Base-by-base conservation (phyloP, 2,888 invertebrate genomes). In the Falcaria lacertinaria region DNA sequence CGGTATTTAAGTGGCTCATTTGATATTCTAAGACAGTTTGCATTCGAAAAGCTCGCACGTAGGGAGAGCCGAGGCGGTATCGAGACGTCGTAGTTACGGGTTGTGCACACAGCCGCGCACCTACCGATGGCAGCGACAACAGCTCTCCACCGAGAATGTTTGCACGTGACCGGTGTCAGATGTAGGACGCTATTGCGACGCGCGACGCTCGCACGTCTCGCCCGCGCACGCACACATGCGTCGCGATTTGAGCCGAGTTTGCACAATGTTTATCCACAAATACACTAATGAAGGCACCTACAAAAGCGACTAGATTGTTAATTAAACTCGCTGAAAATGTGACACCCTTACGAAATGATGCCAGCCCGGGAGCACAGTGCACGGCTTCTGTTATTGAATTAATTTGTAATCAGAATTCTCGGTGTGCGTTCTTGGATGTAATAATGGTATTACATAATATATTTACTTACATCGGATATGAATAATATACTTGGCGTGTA, bases 251-350 rank as follows among this genome's bases (percentile, higher is more conserved):
- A 72, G 67, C 68, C 54, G 73, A 77, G 81, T 76, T 84, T 76
- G 78, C 77, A 73, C 79, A 77, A 79, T 86, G 86, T 87, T 88
- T 89, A 88, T 82, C 85, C 80, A 84, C 88, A 89, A 89, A 89
- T 87, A 89, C 80, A 82, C 89, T 89, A 89, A 89, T 88, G 89
- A 89, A 89, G 85, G 88, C 80, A 83, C 84, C 86, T 84, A 85
- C 86, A 86, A 85, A 85, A 88, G 87, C 86, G 80, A 84, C 85
- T 88, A 85, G 85, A 87, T 89, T 89, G 88, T 88, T 89, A 88
- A 89, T 89, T 89, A 87, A 89, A 88, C 88, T 86, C 84, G 83
- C 85, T 87, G 81, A 86, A 88, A 88, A 88, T 89, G 87, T 87
- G 87, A 86, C 86, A 87, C 84, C 87, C 86, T 82, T 86, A 84